Percentiles rank a stretch among this genome's conserved stretches.
phyloP scores from a whole-genome alignment of 2,113 vertebrate species.

The Eolophus roseicapilla region DNA sequence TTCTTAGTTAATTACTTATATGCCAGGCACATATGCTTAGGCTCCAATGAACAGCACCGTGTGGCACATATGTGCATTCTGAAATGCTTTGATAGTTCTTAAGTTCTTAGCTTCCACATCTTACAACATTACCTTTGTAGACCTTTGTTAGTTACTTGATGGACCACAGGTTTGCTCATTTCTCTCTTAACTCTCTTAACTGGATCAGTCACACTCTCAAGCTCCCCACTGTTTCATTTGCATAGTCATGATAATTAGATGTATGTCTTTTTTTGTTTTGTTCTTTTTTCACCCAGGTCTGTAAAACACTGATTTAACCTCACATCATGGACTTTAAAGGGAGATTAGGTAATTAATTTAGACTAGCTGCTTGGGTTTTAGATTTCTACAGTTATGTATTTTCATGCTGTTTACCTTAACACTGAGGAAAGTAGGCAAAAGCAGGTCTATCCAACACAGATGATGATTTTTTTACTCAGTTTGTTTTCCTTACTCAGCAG shows the following conservation, averaged over 20 bases:
- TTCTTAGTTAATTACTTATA: neutral
- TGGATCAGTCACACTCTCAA: neutral
- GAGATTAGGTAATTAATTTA: neutral
- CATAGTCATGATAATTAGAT: neutral
- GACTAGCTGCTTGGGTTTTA: neutral
- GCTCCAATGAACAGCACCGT: neutral
- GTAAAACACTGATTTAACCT: neutral
- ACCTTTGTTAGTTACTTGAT: neutral
- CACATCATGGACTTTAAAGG: neutral
- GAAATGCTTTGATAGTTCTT: neutral
- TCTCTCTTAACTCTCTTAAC: neutral
- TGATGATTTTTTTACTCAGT: neutral
- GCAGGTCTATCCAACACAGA: neutral
- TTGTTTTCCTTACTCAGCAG: neutral
- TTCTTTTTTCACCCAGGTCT: neutral
- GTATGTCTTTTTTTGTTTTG: neutral
- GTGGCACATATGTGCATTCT: neutral
- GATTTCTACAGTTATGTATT: neutral
- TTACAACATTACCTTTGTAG: neutral
- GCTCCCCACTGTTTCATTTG: neutral
- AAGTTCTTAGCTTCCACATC: neutral
- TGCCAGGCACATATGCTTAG: neutral
- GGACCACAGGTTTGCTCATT: neutral
- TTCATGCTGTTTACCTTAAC: neutral
- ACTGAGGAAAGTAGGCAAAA: neutral